phyloP scores from a whole-genome alignment of 2,888 invertebrate species.

The Idaea biselata region DNA sequence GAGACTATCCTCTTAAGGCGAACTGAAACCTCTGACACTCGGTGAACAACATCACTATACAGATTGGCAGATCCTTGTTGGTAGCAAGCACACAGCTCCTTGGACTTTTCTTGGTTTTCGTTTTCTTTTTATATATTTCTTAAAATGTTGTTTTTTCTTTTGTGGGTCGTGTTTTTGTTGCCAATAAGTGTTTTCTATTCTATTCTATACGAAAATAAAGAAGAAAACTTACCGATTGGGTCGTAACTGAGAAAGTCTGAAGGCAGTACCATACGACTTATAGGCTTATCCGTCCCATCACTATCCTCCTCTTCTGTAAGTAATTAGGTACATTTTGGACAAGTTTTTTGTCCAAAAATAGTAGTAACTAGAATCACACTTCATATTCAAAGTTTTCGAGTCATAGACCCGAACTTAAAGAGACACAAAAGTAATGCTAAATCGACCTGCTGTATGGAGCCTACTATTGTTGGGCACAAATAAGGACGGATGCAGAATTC shows the following conservation, averaged over 20 bases:
- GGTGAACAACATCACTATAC: too few species aligned
- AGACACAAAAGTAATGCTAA: neutral
- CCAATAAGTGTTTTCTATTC: too few species aligned
- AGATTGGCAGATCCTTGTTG: too few species aligned
- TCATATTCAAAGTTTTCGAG: neutral
- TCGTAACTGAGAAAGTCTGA: neutral
- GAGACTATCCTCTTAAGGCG: too few species aligned
- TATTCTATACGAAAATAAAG: neutral
- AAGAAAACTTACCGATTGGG: neutral
- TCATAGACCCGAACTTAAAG: neutral
- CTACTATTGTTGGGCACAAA: constrained; percentile 7
- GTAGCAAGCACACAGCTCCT: too few species aligned
- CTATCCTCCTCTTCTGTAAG: neutral
- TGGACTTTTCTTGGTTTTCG: too few species aligned
- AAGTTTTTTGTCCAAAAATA: neutral
- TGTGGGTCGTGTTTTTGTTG: too few species aligned
- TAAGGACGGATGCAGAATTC: too few species aligned
- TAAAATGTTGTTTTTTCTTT: too few species aligned
- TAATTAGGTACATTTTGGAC: constrained; percentile 19
- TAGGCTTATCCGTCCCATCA: neutral
- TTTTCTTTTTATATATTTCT: too few species aligned
- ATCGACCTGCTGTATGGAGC: neutral
- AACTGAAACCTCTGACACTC: too few species aligned
- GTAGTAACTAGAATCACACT: neutral
- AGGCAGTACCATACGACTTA: neutral